A percentile compares a stretch with the other conserved stretches of the same genome.
Evolutionary conservation across 2,797 vertebrate genomes (phyloP).

Genomic region (Lepus oiostolus): DNA sequence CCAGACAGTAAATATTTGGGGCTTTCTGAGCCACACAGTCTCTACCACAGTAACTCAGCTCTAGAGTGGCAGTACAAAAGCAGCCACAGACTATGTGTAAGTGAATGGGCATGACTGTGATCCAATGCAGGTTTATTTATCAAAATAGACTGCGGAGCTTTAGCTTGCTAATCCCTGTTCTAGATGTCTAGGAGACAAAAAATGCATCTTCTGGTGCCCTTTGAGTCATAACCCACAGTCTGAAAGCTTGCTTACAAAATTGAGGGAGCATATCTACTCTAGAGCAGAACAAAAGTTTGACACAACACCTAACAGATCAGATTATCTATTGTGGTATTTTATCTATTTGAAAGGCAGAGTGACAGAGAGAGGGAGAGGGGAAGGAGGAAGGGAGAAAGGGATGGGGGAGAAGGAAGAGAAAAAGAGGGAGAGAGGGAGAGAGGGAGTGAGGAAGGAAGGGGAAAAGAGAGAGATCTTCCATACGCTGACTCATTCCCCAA

Average conservation of each 20-base stretch:
- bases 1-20: neutral
- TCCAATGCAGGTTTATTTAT: constrained; percentile 29
- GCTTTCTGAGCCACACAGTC: neutral
- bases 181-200: neutral
- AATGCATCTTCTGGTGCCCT: constrained; percentile 1
- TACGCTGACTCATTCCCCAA: no score
- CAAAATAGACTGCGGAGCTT: neutral
- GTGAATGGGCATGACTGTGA: neutral
- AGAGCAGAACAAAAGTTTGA: constrained; percentile 31
- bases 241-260: constrained; percentile 45
- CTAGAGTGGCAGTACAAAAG: neutral
- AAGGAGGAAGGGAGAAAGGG: no score
- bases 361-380: no score
- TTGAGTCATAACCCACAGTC: neutral
- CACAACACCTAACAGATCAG: neutral
- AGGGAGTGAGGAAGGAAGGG: no score
- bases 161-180: neutral
- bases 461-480: no score
- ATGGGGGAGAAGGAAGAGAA: no score
- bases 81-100: neutral
- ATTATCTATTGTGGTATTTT: neutral
- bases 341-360: no score
- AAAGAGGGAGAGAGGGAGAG: neutral
- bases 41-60: neutral
- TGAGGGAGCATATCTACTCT: neutral